Evolutionary conservation across 1,140 invertebrate genomes (phyloP), one percentile per base, ranked within the genome.

Genomic region (Heliconius congener): DNA sequence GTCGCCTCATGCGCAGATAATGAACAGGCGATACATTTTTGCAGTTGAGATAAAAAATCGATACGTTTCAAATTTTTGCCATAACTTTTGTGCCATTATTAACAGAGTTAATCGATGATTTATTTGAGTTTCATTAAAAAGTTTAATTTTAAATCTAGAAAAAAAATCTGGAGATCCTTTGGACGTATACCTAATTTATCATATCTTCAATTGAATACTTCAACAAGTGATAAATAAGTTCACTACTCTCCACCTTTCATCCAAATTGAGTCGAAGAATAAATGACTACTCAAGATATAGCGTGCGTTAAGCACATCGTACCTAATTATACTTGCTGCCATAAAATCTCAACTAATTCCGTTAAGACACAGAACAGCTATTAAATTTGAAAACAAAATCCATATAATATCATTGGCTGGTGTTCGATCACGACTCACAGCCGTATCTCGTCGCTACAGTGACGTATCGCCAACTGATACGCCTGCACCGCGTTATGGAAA

Each of bases 401-500:
- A 78, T 81, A 76, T 76, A 81, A 82, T 78, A 86, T 81, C 80
- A 80, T 80, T 80, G 81, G 84, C 85, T 80, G 82, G 79, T 80
- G 81, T 83, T 87, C 83, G 85, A 90, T 88, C 88, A 90, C 85
- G 84, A 86, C 86, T 82, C 78, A 66, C 19, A 76, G 71, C 76
- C 80, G 81, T 88, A 90, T 92, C 90, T 88, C 84, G 76, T 81
- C 74, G 57, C 74, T 83, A 85, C 87, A 92, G 91, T 94, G 91
- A 94, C 91, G 91, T 93, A 94, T 93, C 87, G 86, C 73, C 85
- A 78, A 81, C 79, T 87, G 93, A 93, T 92, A 93, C 89, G 85
- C 87, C 90, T 71, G 78, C 84, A 73, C 84, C 78, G 82, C 87
- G 88, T 90, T 95, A 95, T 95, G 94, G 91, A 94, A 95, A 95